These are phyloP conservation scores for Aramus guarauna DNA, from an alignment of 2,113 vertebrate genomes.

Conservation along the genomic window DNA sequence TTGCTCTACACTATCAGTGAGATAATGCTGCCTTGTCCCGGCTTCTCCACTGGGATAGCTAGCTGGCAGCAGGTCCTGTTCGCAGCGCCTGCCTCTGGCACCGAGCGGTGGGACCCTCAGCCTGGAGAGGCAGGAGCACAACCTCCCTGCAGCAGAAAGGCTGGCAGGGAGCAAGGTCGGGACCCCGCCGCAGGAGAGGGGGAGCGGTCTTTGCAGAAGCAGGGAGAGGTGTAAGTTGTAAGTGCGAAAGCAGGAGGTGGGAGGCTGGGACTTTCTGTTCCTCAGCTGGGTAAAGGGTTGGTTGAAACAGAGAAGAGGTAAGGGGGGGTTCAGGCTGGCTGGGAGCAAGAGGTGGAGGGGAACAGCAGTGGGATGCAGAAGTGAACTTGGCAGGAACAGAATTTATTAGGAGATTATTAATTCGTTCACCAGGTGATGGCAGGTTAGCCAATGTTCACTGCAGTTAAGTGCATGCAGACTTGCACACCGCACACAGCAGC, in stretches of 20 bases:
- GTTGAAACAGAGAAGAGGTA: background rate
- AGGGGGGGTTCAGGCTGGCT: background rate
- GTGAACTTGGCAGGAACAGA: background rate
- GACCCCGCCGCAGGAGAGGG: background rate
- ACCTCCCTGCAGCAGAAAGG: background rate
- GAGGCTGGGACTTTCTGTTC: background rate
- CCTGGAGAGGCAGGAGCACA: background rate
- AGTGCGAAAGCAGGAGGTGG: background rate
- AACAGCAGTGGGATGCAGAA: background rate
- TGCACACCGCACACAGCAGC: background rate
- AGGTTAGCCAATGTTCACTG: background rate
- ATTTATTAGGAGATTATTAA: background rate
- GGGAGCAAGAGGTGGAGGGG: background rate
- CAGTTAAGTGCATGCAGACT: background rate
- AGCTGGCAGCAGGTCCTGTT: background rate
- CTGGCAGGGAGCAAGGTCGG: background rate
- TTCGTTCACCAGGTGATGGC: background rate
- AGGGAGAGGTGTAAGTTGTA: background rate
- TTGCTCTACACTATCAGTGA: rapidly evolving
- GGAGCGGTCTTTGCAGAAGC: background rate
- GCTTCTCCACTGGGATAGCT: background rate
- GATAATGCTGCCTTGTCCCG: background rate
- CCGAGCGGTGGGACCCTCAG: rapidly evolving
- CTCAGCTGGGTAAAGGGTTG: background rate
- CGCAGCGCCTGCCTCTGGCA: background rate